These are phyloP conservation scores for Thunnus maccoyii DNA, from an alignment of 2,113 vertebrate genomes.

Conservation along the genomic window DNA sequence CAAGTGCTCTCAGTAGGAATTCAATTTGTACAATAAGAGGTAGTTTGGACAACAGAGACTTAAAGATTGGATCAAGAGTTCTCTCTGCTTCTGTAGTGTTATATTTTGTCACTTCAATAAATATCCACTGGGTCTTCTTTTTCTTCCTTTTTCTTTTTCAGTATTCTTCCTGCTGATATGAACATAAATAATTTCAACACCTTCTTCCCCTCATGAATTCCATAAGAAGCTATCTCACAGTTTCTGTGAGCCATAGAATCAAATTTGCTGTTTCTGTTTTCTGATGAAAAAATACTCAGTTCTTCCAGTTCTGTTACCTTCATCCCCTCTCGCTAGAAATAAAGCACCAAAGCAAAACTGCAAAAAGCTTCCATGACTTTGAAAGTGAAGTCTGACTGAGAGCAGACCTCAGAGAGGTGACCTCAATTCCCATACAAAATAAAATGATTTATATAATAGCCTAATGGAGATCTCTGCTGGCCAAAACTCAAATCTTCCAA, in stretches of 20 bases:
- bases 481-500: neutral
- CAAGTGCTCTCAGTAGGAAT: neutral
- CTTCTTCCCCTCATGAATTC: neutral
- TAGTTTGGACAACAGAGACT: no score
- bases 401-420: neutral
- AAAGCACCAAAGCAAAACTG: neutral
- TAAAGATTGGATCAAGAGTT: neutral
- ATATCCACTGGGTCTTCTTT: neutral
- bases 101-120: neutral
- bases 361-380: conserved; percentile 6
- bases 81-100: neutral
- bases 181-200: neutral
- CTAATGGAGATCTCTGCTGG: neutral
- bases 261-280: neutral
- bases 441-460: neutral
- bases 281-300: neutral
- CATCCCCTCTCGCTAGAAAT: no score
- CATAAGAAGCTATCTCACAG: neutral
- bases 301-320: neutral
- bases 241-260: neutral
- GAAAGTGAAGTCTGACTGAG: neutral
- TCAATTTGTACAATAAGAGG: neutral
- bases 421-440: neutral
- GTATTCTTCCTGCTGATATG: neutral
- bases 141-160: neutral